Percentiles rank a stretch among this genome's conserved stretches.
Conservation (phyloP, 2,113 vertebrate species). For the Daboia siamensis region DNA sequence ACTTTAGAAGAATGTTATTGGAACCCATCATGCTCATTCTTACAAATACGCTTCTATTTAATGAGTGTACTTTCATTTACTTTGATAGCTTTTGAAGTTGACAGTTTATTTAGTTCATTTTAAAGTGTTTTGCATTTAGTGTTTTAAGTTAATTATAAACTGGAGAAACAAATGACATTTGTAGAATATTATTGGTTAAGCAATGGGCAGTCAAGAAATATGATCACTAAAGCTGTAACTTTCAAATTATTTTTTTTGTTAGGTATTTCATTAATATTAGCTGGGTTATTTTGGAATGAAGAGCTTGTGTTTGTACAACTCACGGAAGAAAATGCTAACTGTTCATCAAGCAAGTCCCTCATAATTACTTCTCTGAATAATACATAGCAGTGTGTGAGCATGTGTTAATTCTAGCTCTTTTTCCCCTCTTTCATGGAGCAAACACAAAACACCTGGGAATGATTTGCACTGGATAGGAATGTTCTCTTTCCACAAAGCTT, state of each 20-base stretch:
- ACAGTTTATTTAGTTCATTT: not conserved
- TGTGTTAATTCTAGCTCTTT: not conserved
- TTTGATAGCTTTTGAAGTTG: slow-evolving; percentile 29
- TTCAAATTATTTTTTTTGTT: not conserved
- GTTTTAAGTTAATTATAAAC: slow-evolving; percentile 3
- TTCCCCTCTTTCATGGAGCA: not conserved
- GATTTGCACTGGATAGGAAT: not conserved
- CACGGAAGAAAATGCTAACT: not conserved
- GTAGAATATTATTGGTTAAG: not conserved
- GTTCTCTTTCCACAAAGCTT: not conserved
- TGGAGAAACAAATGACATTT: not conserved
- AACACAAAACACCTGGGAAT: not conserved
- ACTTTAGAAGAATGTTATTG: not conserved
- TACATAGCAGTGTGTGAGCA: not conserved
- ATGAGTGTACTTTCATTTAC: slow-evolving; percentile 14
- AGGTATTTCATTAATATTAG: not conserved
- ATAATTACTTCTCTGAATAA: not conserved
- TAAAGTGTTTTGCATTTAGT: not conserved
- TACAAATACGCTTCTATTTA: slow-evolving; percentile 22
- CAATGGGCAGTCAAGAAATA: not conserved
- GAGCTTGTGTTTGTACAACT: not conserved
- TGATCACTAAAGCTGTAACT: not conserved
- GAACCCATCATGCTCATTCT: slow-evolving; percentile 32
- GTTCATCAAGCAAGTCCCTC: not conserved
- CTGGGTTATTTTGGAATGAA: not conserved